Evolutionary conservation across 2,797 vertebrate species (phyloP).

Genomic region (Apodemus agrarius): DNA sequence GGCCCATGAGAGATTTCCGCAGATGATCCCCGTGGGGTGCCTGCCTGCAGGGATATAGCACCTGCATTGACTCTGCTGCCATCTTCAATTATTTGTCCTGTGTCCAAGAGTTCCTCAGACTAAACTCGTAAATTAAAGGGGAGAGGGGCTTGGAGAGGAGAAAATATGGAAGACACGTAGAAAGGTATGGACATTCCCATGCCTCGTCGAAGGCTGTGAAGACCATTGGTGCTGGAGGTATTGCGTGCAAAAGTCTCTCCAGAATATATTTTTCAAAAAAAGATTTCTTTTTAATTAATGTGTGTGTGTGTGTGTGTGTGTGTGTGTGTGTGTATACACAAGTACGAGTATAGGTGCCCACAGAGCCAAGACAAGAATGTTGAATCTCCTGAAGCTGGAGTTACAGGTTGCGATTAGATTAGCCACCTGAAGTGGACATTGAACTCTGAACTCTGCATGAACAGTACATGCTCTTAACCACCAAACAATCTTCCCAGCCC

Average conservation of each 20-base stretch:
- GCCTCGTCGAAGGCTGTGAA: accelerated
- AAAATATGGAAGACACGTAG: accelerated
- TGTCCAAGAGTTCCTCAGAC: background rate
- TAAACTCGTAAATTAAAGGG: background rate
- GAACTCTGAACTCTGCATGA: background rate
- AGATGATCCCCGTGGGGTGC: accelerated
- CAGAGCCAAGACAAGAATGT: background rate
- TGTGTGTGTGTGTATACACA: background rate
- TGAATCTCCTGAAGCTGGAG: background rate
- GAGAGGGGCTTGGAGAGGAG: background rate
- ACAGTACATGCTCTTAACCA: too few species aligned
- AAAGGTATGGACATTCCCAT: too few species aligned
- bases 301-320: background rate
- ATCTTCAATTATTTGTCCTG: too few species aligned
- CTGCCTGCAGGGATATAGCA: too few species aligned
- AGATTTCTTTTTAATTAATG: background rate
- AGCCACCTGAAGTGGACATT: background rate
- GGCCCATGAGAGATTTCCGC: background rate
- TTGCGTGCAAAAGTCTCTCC: accelerated
- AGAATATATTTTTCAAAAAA: background rate
- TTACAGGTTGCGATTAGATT: background rate
- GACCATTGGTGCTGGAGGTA: background rate
- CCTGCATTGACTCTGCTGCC: background rate
- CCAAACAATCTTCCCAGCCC: background rate
- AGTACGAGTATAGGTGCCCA: background rate